Conservation (phyloP, 2,113 vertebrate genomes). For the Bufo bufo region DNA sequence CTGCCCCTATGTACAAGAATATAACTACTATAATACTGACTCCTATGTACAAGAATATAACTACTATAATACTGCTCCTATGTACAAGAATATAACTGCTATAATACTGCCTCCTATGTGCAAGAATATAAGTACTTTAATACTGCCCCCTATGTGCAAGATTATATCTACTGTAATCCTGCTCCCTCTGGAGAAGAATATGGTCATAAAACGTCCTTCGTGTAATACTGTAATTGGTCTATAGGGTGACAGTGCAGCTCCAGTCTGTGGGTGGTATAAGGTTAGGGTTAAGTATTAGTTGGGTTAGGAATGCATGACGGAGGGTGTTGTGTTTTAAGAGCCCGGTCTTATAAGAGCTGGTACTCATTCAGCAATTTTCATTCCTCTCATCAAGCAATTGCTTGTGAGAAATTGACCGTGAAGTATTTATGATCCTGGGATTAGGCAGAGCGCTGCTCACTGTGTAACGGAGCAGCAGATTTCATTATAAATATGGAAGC, state of each 20-base stretch:
- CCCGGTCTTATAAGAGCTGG: not conserved
- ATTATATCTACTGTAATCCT: slow-evolving; percentile 14
- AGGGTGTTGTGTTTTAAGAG: not conserved
- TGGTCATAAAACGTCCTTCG: not conserved
- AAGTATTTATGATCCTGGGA: not conserved
- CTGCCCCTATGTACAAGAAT: slow-evolving; percentile 11
- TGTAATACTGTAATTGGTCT: no score
- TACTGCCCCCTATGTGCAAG: not conserved
- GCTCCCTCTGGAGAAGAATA: not conserved
- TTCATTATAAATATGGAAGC: not conserved
- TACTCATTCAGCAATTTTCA: slow-evolving; percentile 5
- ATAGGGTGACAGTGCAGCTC: not conserved
- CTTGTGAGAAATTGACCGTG: slow-evolving; percentile 12
- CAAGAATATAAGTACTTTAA: slow-evolving; percentile 10
- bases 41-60: not conserved
- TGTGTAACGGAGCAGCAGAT: not conserved
- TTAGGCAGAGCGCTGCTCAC: not conserved
- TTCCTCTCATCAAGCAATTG: slow-evolving; percentile 20
- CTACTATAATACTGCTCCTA: slow-evolving; percentile 13
- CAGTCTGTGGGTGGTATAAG: not conserved
- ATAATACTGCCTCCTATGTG: slow-evolving; percentile 1
- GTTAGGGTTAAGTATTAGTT: slow-evolving; percentile 6
- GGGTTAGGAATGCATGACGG: slow-evolving; percentile 6
- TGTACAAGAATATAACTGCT: slow-evolving; percentile 5
- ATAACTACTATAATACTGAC: slow-evolving; percentile 7